Base-by-base conservation (phyloP, 2,797 vertebrate genomes). In the Gambusia yucatana region DNA sequence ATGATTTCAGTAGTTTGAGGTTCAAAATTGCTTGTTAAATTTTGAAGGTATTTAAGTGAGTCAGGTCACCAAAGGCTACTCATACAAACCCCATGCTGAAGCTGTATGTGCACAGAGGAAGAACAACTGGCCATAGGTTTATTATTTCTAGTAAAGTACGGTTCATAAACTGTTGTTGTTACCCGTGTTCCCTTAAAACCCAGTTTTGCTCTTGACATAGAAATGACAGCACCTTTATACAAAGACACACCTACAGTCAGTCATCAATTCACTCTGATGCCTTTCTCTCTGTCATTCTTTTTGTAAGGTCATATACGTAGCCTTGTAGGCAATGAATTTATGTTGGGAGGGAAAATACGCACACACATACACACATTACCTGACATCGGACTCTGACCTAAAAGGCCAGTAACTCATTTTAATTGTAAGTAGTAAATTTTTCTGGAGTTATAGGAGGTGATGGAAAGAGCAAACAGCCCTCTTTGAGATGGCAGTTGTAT, bases 111-210 rank as follows among this genome's bases (percentile, higher is more conserved):
- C 69, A 78, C 25, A 65, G 39, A 16, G 0, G 39, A 82, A 73
- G 75, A 76, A 55, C 41, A 73, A 87, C 52, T 78, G 73, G 75
- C 73, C 81, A 78, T 73, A 43, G 73, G 48, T 92, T 91, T 91
- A 91, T 78, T 76, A 43, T 80, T 86, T 36, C 80, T 30, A 75
- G 80, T 90, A 88, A 91, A 90, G 43, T 82, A 86, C 63, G 85
- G 84, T 84, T 78, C 43, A 85, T 89, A 88, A 91, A 88, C 44
- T 75, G 76, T 77, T 86, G 79, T 79, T 91, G 87, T 87, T 82
- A 81, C 76, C 82, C 77, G 70, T 84, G 75, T 89, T 75, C 77
- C 78, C 47, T 82, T 91, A 89, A 92, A 88, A 14, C 73, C 73
- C 44, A 25, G 25, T 82, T 89, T 86, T 77, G 55, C 77, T 73